Evolutionary conservation across 2,113 vertebrate genomes (phyloP), one percentile per base, ranked within the genome.

Genomic region (Campylomormyrus tamandua): DNA sequence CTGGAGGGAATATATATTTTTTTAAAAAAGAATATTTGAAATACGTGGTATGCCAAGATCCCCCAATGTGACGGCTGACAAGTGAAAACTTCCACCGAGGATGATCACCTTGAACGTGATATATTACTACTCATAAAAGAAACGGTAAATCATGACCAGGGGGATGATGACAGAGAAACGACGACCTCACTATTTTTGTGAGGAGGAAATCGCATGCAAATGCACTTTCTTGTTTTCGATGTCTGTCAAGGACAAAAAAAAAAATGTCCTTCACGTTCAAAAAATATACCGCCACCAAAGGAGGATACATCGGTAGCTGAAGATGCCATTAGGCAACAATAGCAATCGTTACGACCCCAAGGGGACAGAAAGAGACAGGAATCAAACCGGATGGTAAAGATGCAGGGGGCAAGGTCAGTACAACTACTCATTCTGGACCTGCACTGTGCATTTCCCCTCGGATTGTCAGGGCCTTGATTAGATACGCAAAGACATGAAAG

Each of bases 401-500:
- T 35, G 49, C 24, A 31, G 46, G 17, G 35, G 19, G 42, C 27
- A 31, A 62, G 52, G 89, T 42, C 77, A 58, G 7, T 19, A 84
- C 83, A 45, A 31, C 39, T 42, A 48, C 77, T 62, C 52, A 84
- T 24, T 58, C 56, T 42, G 45, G 77, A 52, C 53, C 11, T 56
- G 46, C 35, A 52, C 49, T 89, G 89, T 0, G 6, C 49, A 56
- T 53, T 53, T 88, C n/a, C 35, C 50, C 49, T 83, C 17, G 2
- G 42, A 80, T 46, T 62, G 39, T 89, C 50, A 31, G 39, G 31
- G 77, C 27, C n/a, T 70, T 83, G 90, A 87, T 50, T 89, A 49
- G 39, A 27, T 87, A 86, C n/a, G 13, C 48, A 84, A 39, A 62
- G 90, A 89, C 56, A 66, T 92, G 91, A 93, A 93, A 92, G 86